Percentiles rank a stretch among this genome's conserved stretches.
phyloP scores from a whole-genome alignment of 2,888 invertebrate genomes.

The Stenchaetothrips biformis region DNA sequence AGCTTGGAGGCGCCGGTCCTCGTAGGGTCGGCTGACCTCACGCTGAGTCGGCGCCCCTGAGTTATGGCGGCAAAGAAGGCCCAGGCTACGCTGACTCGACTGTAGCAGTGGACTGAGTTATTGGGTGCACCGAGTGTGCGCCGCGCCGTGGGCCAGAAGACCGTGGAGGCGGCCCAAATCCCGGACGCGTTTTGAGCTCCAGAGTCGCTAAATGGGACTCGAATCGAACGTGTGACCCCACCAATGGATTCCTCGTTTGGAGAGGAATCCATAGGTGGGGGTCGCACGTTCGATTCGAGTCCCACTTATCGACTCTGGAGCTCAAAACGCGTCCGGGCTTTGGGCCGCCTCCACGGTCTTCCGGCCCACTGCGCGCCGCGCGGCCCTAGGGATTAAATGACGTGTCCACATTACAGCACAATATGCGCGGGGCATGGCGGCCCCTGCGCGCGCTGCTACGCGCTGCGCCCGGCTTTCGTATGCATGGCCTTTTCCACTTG shows the following conservation, averaged over 20 bases:
- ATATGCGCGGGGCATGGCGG: background rate
- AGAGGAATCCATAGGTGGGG: too few relatives aligned
- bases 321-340: too few relatives aligned
- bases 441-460: background rate
- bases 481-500: constrained; percentile 19
- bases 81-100: background rate
- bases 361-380: too few relatives aligned
- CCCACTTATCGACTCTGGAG: too few relatives aligned
- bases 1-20: background rate
- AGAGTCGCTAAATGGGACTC: too few relatives aligned
- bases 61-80: background rate
- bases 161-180: too few relatives aligned
- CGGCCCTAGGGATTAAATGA: background rate
- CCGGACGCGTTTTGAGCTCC: too few relatives aligned
- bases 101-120: constrained; percentile 1
- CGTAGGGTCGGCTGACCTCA: background rate
- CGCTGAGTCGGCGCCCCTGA: background rate
- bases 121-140: background rate
- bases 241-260: too few relatives aligned
- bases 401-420: constrained; percentile 7
- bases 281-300: too few relatives aligned
- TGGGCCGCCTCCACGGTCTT: too few relatives aligned
- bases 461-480: background rate
- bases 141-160: background rate
- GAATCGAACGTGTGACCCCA: too few relatives aligned